phyloP scores from a whole-genome alignment of 2,113 vertebrate genomes.

The Pteropus alecto region DNA sequence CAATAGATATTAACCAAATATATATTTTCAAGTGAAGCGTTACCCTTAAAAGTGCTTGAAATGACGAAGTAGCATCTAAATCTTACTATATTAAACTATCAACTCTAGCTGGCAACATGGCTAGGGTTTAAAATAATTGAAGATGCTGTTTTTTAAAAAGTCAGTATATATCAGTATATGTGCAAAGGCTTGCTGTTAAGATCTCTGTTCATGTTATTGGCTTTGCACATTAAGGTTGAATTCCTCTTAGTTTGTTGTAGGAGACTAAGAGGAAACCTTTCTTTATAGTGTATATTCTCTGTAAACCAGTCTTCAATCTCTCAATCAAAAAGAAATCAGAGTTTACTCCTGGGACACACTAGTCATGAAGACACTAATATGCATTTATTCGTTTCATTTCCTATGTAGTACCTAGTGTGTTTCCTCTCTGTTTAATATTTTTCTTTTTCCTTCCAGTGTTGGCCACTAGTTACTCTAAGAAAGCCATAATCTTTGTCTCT shows the following conservation, averaged over 20 bases:
- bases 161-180: not conserved
- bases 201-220: not conserved
- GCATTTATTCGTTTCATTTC: not conserved
- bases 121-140: not conserved
- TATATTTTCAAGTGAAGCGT: not conserved
- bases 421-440: not conserved
- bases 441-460: not conserved
- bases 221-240: not conserved
- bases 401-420: not conserved
- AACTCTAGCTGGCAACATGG: not conserved
- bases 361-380: not conserved
- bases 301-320: not conserved
- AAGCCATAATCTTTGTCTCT: not conserved
- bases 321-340: not conserved
- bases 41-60: not conserved
- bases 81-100: not conserved
- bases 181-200: not conserved
- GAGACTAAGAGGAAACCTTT: not conserved
- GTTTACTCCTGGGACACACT: not conserved
- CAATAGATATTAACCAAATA: not conserved
- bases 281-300: not conserved
- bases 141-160: not conserved
- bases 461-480: not conserved
- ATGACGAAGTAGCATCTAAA: not conserved
- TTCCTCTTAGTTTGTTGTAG: not conserved